Conservation (phyloP, 2,113 vertebrate genomes). For the Barnardius zonarius region DNA sequence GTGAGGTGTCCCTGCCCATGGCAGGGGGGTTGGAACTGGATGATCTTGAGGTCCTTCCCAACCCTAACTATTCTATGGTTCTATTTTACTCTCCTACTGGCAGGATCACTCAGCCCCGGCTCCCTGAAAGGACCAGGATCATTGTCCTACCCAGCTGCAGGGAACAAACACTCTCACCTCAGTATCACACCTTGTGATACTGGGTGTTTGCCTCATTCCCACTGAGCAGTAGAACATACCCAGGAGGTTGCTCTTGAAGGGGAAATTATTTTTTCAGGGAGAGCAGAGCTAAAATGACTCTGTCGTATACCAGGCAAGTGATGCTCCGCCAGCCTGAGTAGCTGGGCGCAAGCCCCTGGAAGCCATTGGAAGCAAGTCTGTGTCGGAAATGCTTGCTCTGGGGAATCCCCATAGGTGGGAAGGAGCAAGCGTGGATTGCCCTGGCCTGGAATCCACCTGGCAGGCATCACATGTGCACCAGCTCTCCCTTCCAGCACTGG, state of each 20-base stretch:
- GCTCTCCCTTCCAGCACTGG: background rate
- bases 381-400: background rate
- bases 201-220: background rate
- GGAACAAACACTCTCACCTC: background rate
- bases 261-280: background rate
- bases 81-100: background rate
- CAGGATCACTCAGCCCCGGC: background rate
- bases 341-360: background rate
- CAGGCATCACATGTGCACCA: background rate
- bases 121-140: background rate
- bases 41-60: too few species aligned
- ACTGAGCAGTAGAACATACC: fast-evolving
- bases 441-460: background rate
- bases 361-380: background rate
- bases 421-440: background rate
- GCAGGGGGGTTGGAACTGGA: too few species aligned
- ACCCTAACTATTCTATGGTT: too few species aligned
- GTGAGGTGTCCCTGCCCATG: too few species aligned
- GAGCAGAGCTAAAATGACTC: background rate
- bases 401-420: background rate
- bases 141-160: background rate
- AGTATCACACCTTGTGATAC: background rate
- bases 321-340: background rate
- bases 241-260: background rate
- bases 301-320: background rate